phyloP scores from a whole-genome alignment of 2,888 invertebrate genomes.

The Tipula confusa region DNA sequence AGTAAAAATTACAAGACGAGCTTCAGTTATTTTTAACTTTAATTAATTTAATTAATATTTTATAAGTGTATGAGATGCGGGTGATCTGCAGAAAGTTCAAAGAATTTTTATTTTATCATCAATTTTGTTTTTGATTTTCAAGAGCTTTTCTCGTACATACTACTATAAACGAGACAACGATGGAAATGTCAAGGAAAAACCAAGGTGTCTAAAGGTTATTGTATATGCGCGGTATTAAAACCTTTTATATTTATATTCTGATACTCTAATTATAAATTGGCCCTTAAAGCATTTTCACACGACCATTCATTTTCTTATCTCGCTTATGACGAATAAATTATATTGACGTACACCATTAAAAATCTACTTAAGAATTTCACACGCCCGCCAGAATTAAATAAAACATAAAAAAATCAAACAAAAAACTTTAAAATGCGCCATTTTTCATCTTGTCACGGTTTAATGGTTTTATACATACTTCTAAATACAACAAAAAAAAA shows the following conservation, averaged over 20 bases:
- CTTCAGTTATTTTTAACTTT: not conserved
- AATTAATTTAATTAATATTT: not conserved
- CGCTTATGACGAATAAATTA: not conserved
- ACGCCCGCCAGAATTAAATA: not conserved
- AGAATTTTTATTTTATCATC: not conserved
- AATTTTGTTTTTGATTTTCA: not conserved
- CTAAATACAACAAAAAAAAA: not conserved
- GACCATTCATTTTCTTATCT: not conserved
- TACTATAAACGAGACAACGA: not conserved
- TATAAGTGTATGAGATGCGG: not conserved
- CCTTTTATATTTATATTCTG: too few species aligned
- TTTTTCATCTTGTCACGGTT: constrained; percentile 12
- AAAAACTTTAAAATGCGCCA: not conserved
- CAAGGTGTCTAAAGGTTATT: not conserved
- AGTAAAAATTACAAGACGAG: not conserved
- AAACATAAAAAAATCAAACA: too few species aligned
- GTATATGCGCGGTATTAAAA: too few species aligned
- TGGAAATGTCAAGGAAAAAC: not conserved
- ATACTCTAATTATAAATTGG: too few species aligned
- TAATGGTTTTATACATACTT: not conserved
- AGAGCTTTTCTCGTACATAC: not conserved
- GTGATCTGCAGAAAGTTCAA: not conserved
- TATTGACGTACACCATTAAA: not conserved
- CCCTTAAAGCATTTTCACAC: not conserved
- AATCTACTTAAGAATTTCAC: not conserved